Evolutionary conservation across 2,797 vertebrate species (phyloP).

Genomic region (Pitangus sulphuratus): DNA sequence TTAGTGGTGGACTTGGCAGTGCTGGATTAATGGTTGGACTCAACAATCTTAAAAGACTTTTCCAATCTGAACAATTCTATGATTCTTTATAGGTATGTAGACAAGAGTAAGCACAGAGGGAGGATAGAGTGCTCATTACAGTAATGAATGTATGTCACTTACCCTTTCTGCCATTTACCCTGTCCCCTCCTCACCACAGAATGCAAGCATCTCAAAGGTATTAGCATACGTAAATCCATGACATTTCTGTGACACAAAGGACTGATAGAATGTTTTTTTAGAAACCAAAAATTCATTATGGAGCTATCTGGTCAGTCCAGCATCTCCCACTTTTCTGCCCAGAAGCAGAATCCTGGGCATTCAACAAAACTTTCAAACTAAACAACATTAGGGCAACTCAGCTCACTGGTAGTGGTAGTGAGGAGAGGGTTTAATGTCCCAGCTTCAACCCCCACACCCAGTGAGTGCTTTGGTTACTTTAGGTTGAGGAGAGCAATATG

Average conservation of each 20-base stretch:
- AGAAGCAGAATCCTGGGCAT: background rate
- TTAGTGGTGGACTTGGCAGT: background rate
- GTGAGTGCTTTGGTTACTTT: background rate
- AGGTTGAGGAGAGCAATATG: background rate
- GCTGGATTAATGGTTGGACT: background rate
- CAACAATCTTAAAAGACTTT: background rate
- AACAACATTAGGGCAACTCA: background rate
- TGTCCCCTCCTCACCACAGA: background rate
- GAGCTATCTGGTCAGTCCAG: accelerated
- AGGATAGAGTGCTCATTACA: background rate
- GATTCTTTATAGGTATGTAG: background rate
- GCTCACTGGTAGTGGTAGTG: accelerated
- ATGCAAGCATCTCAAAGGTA: background rate
- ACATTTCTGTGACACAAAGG: background rate
- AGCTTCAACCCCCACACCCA: background rate
- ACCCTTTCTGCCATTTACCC: background rate
- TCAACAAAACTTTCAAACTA: background rate
- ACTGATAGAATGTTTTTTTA: background rate
- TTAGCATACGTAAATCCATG: background rate
- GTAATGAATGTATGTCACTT: background rate
- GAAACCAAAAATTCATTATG: background rate
- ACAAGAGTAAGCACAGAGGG: background rate
- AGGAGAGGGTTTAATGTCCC: background rate
- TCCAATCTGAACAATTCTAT: background rate
- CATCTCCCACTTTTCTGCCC: background rate